Evolutionary conservation across 92 coral and sea anemone species (phyloP), one percentile per base, ranked within the genome.

Genomic region (Muricea muricata): DNA sequence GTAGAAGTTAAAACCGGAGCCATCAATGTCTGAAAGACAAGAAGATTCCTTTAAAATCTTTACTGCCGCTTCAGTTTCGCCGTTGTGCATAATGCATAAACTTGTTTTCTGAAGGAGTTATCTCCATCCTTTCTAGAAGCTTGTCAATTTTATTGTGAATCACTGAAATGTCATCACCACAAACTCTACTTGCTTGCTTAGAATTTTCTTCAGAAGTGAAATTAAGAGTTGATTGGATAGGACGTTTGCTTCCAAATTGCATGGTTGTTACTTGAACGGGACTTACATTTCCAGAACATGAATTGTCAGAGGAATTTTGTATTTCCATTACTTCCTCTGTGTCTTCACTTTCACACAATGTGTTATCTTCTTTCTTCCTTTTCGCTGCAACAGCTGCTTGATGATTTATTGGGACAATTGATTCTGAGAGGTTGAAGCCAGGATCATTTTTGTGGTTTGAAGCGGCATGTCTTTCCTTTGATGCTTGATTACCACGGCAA

Each of bases 381-480:
- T 46, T 75, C 30, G 81, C 81, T 11, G 65, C 81, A 20, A 75
- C 81, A 9, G 81, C 68, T 39, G 81, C 81, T 75, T 75, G 37
- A 75, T 75, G 81, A 47, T 75, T 48, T 20, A 75, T 47, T 29
- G 81, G 65, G 34, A 75, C 81, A 45, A 75, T 75, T 42, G 81
- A 28, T 75, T 75, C 48, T 35, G 25, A n/a, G 41, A 14, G 37
- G 65, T 75, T 35, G 40, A 6, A 42, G 81, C 28, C 65, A 42
- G 56, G 58, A 74, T 74, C 80, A 74, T 74, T 74, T 33, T 74
- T 74, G 80, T 74, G 80, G 41, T 75, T 75, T 28, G 81, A 46
- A 30, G 23, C 39, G 21, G 81, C 81, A 42, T 75, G 81, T 35
- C 61, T 50, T 75, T 46, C 68, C 41, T 10, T 39, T 74, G 80